These are phyloP conservation scores for Leptocoma aspasia DNA, from an alignment of 2,113 vertebrate species.

Conservation along the genomic window DNA sequence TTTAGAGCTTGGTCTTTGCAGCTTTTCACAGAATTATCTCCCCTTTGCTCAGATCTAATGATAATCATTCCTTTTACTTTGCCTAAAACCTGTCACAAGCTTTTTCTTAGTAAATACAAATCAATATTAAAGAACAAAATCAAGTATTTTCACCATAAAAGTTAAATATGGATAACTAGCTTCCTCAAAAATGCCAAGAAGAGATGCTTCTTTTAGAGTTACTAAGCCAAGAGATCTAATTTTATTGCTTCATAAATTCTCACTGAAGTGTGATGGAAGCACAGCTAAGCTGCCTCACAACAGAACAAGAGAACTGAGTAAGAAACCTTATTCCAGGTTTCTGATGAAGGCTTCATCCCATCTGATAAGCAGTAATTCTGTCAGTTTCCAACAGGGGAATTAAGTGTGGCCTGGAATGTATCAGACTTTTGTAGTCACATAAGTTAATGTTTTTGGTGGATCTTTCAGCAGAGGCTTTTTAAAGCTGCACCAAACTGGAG, in stretches of 20 bases:
- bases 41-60: not conserved
- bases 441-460: not conserved
- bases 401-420: not conserved
- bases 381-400: fast-evolving
- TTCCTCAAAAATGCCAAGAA: not conserved
- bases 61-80: not conserved
- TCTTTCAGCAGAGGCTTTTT: not conserved
- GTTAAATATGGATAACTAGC: not conserved
- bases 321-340: not conserved
- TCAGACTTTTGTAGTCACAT: not conserved
- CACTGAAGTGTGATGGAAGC: not conserved
- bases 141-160: not conserved
- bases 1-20: not conserved
- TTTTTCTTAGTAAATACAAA: not conserved
- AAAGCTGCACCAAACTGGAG: not conserved
- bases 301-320: not conserved
- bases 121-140: not conserved
- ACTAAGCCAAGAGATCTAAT: not conserved
- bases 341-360: not conserved
- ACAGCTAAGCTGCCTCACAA: not conserved
- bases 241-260: not conserved
- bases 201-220: not conserved
- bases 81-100: not conserved
- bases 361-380: not conserved
- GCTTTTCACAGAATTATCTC: not conserved